Base-by-base conservation (phyloP, 2,888 invertebrate genomes). In the Drosophila histrio region DNA sequence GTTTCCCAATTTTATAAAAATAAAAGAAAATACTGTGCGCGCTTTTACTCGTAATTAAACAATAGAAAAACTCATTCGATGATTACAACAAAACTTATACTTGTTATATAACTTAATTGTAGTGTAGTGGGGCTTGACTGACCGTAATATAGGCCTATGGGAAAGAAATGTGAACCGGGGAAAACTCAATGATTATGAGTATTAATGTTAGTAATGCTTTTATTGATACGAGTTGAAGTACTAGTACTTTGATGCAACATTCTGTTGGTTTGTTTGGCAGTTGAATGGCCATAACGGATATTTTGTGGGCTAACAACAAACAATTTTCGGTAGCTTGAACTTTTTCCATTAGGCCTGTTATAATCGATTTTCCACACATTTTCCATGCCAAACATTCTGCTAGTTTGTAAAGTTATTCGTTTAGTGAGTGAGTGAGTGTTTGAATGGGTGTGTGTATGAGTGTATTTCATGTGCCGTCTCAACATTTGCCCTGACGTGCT, bases 281-380 rank as follows among this genome's bases (percentile, higher is more conserved):
- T 44, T 54, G 54, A 30, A 24, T 43, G 39, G 43, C 17, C 52
- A 21, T 15, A 49, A 43, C 58, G 53, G 49, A 58, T 21, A 53
- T 52, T 73, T 36, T 61, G 75, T 46, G 49, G 65, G 32, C 76
- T 69, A 64, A 70, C 56, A 54, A 70, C 56, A 54, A 70, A 57
- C 36, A 57, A 43, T 52, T 58, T 57, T 61, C 17, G 65, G 60
- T 56, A 68, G 67, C 77, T 62, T 58, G 56, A 75, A 66, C 65
- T 73, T 73, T 76, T 74, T 76, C 70, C 66, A 77, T 79, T 68
- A 72, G 62, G 64, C 46, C 38, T 54, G 39, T 50, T 73, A 68
- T 65, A 79, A 81, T 84, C 80, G 80, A 80, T 80, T 80, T 80
- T 80, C 67, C 81, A 68, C 80, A 68, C 78, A 82, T 64, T 82